Base-by-base conservation (phyloP, 2,113 vertebrate genomes). In the Hippocampus mohnikei region DNA sequence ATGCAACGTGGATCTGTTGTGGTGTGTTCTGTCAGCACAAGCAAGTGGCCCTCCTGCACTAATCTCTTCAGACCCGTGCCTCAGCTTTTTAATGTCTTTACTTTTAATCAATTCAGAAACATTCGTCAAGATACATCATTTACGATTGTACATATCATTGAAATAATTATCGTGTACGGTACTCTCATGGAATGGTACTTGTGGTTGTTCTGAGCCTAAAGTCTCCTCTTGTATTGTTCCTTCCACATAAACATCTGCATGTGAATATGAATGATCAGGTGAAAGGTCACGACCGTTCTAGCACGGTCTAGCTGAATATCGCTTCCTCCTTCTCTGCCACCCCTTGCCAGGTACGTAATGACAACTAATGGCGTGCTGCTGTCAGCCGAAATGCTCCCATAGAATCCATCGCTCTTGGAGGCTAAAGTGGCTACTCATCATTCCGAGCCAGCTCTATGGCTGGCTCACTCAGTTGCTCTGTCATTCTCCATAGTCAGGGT, bases 351-450 rank as follows among this genome's bases (percentile, higher is more conserved):
- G 82, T 73, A 67, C 70, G 77, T 69, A 76, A 62, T 29, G 71
- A 73, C 71, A 53, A 86, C 83, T 80, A 74, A 85, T 79, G 85
- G 87, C 88, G 80, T 90, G 88, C 90, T 90, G 88, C 73, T 81
- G 85, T 93, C 89, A 92, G 89, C 91, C 89, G 75, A 85, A 91
- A 90, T 75, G 82, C 75, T 82, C 77, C 78, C 85, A 85, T 76
- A 85, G 77, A 71, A 80, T 72, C 73, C 78, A 82, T 77, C 72
- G 81, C 80, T 78, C 84, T 78, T 78, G 75, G 73, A 70, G 74
- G 82, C 75, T 84, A 88, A 88, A 84, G 86, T 89, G 89, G 80
- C 87, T 70, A 84, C 84, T 89, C 81, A 85, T 89, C 87, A 89
- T 79, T 88, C 80, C 79, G 74, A 83, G 80, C 82, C 71, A 46